Percentiles rank a stretch among this genome's conserved stretches.
Evolutionary conservation across 2,888 invertebrate species (phyloP).

Genomic region (Drosophila suboccidentalis): DNA sequence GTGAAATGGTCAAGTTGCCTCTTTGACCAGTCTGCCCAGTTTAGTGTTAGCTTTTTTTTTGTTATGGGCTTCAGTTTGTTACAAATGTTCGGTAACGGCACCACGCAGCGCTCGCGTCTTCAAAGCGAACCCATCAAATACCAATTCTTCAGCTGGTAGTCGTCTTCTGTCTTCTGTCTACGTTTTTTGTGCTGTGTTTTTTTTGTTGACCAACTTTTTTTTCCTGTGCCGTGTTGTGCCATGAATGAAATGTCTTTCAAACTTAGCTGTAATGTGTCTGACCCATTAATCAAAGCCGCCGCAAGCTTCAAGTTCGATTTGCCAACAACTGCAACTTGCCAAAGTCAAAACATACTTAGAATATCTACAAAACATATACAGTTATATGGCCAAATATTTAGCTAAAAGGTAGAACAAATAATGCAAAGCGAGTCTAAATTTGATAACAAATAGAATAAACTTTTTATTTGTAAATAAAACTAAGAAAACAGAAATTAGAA

Average conservation of each 20-base stretch:
- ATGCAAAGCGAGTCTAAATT: too few relatives aligned
- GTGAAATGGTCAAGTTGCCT: slow-evolving; percentile 76
- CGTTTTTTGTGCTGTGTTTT: slow-evolving; percentile 30
- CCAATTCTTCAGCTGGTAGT: slow-evolving; percentile 38
- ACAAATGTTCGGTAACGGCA: slow-evolving; percentile 78
- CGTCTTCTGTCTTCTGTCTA: slow-evolving; percentile 13
- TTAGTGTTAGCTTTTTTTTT: slow-evolving; percentile 38
- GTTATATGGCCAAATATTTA: background rate
- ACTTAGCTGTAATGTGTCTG: slow-evolving; percentile 49
- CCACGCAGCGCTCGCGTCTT: slow-evolving; percentile 63
- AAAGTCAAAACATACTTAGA: background rate
- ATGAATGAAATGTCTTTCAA: slow-evolving; percentile 50
- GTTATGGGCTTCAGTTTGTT: slow-evolving; percentile 60
- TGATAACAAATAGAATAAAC: background rate
- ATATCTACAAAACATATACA: background rate
- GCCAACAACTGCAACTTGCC: slow-evolving; percentile 2
- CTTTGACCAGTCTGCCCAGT: slow-evolving; percentile 62
- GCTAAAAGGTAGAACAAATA: too few relatives aligned
- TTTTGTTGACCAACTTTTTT: slow-evolving; percentile 54
- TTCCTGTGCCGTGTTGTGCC: slow-evolving; percentile 20
- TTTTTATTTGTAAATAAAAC: too few relatives aligned
- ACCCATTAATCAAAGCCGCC: slow-evolving; percentile 50
- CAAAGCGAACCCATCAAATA: slow-evolving; percentile 28
- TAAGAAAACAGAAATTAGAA: too few relatives aligned
- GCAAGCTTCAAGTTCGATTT: slow-evolving; percentile 9